Conservation (phyloP, 1,140 invertebrate species). For the Heliothis virescens region DNA sequence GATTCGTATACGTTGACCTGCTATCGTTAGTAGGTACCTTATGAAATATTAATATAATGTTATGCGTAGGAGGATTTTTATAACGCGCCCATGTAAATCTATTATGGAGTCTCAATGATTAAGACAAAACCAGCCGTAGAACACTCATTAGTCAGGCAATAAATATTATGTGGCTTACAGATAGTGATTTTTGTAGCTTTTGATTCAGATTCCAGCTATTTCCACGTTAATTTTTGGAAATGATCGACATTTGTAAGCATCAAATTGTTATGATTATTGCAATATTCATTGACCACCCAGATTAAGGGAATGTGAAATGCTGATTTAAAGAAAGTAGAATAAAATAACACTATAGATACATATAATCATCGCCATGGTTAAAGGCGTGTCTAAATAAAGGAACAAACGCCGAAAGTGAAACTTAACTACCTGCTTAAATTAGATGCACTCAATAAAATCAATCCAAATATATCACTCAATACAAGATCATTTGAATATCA, state of each 20-base stretch:
- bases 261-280: slow-evolving; percentile 27
- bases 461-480: not conserved
- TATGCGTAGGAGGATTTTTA: slow-evolving; percentile 50
- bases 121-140: slow-evolving; percentile 24
- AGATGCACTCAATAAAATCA: too few species aligned
- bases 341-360: too few species aligned
- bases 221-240: not conserved
- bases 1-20: too few species aligned
- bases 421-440: too few species aligned
- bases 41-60: slow-evolving; percentile 30
- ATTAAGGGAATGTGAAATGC: not conserved
- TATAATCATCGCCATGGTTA: too few species aligned
- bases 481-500: not conserved
- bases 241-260: slow-evolving; percentile 19
- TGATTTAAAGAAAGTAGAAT: too few species aligned
- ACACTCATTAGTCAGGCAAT: slow-evolving; percentile 12
- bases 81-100: slow-evolving; percentile 10
- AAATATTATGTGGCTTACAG: slow-evolving; percentile 17
- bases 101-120: slow-evolving; percentile 20
- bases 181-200: slow-evolving; percentile 9
- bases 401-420: too few species aligned
- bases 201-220: not conserved
- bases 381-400: too few species aligned
- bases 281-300: slow-evolving; percentile 52
- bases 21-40: too few species aligned